Base-by-base conservation (phyloP, 2,797 vertebrate species). In the Melanotaenia parkinsoni region DNA sequence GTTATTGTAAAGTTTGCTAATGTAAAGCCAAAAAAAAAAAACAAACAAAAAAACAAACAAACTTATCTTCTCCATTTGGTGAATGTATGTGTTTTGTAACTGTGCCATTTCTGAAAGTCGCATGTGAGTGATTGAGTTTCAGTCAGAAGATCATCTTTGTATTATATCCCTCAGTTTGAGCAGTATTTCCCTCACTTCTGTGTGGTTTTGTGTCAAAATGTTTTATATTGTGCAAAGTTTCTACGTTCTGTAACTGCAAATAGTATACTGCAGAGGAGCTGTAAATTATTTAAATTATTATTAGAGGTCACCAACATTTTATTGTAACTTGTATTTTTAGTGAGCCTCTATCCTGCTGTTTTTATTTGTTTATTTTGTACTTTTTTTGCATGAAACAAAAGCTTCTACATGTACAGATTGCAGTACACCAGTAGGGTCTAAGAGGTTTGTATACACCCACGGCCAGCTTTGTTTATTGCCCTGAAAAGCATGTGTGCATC, bases 221-320 rank as follows among this genome's bases (percentile, higher is more conserved):
- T 88, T 93, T 91, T 89, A 76, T 92, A 92, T 92, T 0, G 87
- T 91, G 83, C 63, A 74, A 70, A 60, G 76, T 86, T 88, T 93
- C 83, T 92, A 90, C 76, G 91, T 91, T 88, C 65, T 86, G 70
- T 86, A 84, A 86, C 70, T 87, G 76, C 73, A 90, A 88, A 88
- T 78, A 84, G 57, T 73, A 77, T 69, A 73, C 68, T 80, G 82
- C 79, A 33, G 62, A 82, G 71, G 62, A 85, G 82, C 81, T 91
- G 85, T 89, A 89, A 87, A 87, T 83, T 38, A 81, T 86, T 82
- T 60, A 43, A 82, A 79, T 74, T 70, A 82, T 71, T 82, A 64
- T 72, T 30, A 72, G 70, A 70, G 74, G 63, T 81, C 75, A 30
- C 76, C 35, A 67, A 74, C n/a, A n/a, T 63, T 84, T 80, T 88